These are phyloP conservation scores for Solea senegalensis DNA, from an alignment of 2,113 vertebrate genomes.

Conservation along the genomic window DNA sequence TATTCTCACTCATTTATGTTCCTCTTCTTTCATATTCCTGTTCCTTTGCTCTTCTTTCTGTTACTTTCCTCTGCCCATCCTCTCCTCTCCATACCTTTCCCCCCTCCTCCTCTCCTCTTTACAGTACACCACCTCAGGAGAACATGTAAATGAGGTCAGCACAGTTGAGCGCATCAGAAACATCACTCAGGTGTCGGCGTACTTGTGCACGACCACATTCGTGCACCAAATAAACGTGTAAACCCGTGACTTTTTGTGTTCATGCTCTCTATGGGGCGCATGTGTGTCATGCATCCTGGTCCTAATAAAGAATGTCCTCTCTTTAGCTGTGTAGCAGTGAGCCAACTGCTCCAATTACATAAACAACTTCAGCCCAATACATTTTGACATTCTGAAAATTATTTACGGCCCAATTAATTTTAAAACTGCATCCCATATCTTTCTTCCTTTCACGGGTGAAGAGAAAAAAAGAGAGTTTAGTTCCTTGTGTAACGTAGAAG, in stretches of 20 bases:
- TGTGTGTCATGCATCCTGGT: constrained; percentile 19
- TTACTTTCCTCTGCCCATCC: background rate
- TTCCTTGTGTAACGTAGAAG: constrained; percentile 49
- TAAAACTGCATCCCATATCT: constrained; percentile 67
- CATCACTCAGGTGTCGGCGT: constrained; percentile 64
- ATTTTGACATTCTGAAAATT: constrained; percentile 73
- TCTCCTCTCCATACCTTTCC: background rate
- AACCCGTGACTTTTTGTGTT: background rate
- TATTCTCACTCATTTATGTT: too few species aligned
- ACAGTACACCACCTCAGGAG: constrained; percentile 53
- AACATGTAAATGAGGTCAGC: constrained; percentile 72
- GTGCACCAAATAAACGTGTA: constrained; percentile 22
- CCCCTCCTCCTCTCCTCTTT: background rate
- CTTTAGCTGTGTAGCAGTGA: constrained; percentile 49
- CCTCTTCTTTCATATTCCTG: background rate
- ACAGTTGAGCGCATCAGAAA: constrained; percentile 37
- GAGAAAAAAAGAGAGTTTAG: constrained; percentile 32
- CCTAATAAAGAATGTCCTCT: constrained; percentile 56
- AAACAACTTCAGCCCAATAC: constrained; percentile 68
- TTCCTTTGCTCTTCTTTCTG: fast-evolving
- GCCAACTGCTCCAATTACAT: constrained; percentile 66
- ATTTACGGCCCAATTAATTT: constrained; percentile 72
- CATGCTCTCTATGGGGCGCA: constrained; percentile 8
- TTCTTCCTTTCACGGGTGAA: background rate
- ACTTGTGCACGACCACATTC: constrained; percentile 21